These are phyloP conservation scores for Colaptes auratus DNA, from an alignment of 2,113 vertebrate species.

Conservation along the genomic window DNA sequence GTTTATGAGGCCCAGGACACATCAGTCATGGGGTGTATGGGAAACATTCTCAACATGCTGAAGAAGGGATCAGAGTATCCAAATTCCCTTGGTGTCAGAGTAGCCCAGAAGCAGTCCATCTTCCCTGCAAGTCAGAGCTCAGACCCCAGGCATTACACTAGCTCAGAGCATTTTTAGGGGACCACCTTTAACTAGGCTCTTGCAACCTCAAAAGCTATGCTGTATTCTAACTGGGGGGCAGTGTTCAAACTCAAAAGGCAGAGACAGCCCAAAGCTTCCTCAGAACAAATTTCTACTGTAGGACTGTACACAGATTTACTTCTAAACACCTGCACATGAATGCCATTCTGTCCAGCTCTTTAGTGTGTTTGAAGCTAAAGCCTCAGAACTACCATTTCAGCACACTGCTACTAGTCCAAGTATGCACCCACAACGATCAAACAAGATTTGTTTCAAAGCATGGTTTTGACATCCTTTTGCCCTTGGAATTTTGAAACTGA, in stretches of 20 bases:
- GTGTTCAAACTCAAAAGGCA: neutral
- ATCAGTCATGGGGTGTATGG: neutral
- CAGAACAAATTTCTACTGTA: neutral
- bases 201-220: neutral
- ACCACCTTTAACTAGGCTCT: neutral
- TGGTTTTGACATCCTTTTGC: neutral
- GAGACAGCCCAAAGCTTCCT: neutral
- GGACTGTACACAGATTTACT: neutral
- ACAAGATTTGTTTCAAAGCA: neutral
- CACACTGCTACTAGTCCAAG: neutral
- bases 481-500: neutral
- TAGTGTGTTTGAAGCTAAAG: neutral
- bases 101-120: neutral
- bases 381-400: neutral
- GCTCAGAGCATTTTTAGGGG: neutral
- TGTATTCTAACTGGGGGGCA: accelerated
- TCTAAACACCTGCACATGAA: neutral
- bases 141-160: neutral
- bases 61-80: neutral
- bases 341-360: neutral
- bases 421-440: neutral
- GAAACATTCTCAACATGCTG: neutral
- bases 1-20: neutral
- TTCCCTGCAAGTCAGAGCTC: neutral
- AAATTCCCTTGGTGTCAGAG: neutral